These are phyloP conservation scores for Uropetala carovei DNA, from an alignment of 2,888 invertebrate species.

Conservation along the genomic window DNA sequence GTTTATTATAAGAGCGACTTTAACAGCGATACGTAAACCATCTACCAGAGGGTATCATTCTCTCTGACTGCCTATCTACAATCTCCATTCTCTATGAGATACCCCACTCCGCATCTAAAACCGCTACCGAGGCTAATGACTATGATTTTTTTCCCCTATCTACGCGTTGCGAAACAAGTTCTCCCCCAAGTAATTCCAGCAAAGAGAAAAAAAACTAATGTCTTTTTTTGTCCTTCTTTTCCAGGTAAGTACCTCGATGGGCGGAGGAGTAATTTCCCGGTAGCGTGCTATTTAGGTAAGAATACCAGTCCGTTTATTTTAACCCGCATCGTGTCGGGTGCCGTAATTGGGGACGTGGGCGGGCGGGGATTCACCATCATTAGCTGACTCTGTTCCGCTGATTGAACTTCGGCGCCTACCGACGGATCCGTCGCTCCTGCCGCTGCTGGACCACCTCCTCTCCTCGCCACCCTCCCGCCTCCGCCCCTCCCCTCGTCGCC, in stretches of 20 bases:
- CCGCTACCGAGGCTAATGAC: neutral
- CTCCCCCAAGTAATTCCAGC: constrained; percentile 2
- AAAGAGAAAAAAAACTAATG: neutral
- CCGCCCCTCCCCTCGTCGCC: neutral
- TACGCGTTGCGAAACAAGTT: constrained; percentile 5
- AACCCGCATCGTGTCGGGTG: constrained; percentile 34
- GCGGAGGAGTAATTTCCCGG: constrained; percentile 47
- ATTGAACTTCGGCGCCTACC: constrained; percentile 45
- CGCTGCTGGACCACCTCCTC: neutral
- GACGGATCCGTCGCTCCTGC: neutral
- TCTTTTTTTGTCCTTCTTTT: neutral
- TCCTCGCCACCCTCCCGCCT: neutral
- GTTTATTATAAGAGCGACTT: too few relatives aligned
- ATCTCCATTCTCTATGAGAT: neutral
- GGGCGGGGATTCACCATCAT: neutral
- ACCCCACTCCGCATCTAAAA: constrained; percentile 12
- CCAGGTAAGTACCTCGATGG: constrained; percentile 26
- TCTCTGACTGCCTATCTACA: neutral
- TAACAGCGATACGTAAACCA: too few relatives aligned
- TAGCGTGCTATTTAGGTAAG: constrained; percentile 55
- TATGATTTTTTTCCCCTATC: neutral
- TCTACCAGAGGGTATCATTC: too few relatives aligned
- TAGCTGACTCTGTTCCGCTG: constrained; percentile 10
- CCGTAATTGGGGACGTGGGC: constrained; percentile 45
- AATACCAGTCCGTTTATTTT: constrained; percentile 39